Evolutionary conservation across 1,140 invertebrate genomes (phyloP).

Genomic region (Dolichoris vasculosae): DNA sequence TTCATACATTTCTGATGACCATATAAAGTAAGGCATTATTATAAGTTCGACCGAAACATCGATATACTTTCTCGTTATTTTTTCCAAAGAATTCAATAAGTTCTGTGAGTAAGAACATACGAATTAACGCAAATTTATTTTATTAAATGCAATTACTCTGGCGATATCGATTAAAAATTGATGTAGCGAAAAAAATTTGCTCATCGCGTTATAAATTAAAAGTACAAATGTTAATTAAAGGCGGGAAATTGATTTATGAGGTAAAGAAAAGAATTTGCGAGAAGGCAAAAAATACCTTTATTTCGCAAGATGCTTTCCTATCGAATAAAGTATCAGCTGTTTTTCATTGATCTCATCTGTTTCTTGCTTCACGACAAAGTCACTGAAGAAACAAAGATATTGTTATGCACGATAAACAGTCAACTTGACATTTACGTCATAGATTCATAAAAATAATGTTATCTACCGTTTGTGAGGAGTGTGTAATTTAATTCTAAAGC

Average conservation of each 20-base stretch:
- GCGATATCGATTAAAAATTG: too few relatives aligned
- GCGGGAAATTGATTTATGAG: background rate
- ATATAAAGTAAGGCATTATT: background rate
- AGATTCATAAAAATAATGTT: background rate
- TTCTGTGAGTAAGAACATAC: background rate
- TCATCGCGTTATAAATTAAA: background rate
- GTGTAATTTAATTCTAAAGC: background rate
- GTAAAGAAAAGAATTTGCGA: background rate
- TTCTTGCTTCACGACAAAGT: background rate
- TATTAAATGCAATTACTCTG: background rate
- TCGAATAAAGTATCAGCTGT: slow-evolving; percentile 40
- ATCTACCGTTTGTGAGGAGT: background rate
- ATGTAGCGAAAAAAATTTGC: background rate
- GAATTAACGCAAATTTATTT: background rate
- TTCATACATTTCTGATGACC: background rate
- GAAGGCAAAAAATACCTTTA: background rate
- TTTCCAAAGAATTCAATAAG: background rate
- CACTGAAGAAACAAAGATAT: background rate
- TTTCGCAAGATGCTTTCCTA: background rate
- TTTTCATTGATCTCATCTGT: background rate
- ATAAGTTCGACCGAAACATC: background rate
- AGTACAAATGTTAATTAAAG: background rate
- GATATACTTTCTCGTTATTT: background rate
- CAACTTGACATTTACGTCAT: background rate
- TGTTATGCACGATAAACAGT: background rate